A percentile compares a stretch with the other conserved stretches of the same genome.
phyloP scores from a whole-genome alignment of 2,113 vertebrate species.

The Poecile atricapillus region DNA sequence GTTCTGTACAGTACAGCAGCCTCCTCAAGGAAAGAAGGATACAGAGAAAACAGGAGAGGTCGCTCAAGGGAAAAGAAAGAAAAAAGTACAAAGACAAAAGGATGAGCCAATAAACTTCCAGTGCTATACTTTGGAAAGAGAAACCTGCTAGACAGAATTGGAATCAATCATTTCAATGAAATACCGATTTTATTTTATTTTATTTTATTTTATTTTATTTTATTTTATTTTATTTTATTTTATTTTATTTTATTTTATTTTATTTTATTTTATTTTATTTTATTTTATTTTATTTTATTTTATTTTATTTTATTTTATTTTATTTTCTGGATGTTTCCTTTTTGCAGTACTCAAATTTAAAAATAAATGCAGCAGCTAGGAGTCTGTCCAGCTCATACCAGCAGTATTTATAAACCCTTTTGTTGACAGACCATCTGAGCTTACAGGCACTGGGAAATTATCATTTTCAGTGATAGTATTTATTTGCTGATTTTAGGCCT shows the following conservation, averaged over 20 bases:
- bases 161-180: background rate
- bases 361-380: background rate
- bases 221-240: background rate
- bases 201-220: background rate
- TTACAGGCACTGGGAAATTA: background rate
- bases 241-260: background rate
- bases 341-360: background rate
- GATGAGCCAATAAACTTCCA: background rate
- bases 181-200: background rate
- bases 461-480: background rate
- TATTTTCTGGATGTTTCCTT: background rate
- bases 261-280: background rate
- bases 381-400: background rate
- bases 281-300: background rate
- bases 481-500: background rate
- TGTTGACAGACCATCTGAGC: background rate
- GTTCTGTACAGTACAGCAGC: background rate
- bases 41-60: constrained; percentile 37
- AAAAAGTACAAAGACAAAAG: background rate
- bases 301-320: background rate
- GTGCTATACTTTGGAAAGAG: background rate
- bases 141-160: background rate
- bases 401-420: background rate
- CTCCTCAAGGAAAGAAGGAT: background rate
- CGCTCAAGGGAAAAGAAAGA: constrained; percentile 44